phyloP scores from a whole-genome alignment of 2,113 vertebrate species.

The Pardalotus punctatus region DNA sequence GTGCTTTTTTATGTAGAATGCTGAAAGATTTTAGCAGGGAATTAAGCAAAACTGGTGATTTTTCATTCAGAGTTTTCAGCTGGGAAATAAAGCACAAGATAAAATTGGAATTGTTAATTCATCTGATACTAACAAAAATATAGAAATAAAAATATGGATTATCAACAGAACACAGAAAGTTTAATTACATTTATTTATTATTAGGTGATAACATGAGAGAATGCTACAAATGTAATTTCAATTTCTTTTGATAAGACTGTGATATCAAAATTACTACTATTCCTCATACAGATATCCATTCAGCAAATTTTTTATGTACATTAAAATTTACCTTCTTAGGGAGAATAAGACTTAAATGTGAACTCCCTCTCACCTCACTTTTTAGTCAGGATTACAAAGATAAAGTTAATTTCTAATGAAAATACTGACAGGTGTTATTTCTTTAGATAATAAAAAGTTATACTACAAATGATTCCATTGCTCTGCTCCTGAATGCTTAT shows the following conservation, averaged over 20 bases:
- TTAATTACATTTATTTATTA: background rate
- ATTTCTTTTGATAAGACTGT: background rate
- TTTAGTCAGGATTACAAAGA: background rate
- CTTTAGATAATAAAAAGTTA: background rate
- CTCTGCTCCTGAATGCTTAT: background rate
- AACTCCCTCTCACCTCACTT: rapidly evolving
- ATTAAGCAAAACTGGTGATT: background rate
- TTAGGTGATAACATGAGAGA: background rate
- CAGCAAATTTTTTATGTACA: background rate
- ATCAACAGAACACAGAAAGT: background rate
- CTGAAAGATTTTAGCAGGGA: background rate
- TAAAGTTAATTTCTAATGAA: background rate
- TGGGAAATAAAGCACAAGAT: background rate
- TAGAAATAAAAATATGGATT: background rate
- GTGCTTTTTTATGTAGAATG: background rate
- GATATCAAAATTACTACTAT: background rate
- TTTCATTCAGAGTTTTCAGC: background rate
- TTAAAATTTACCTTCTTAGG: background rate
- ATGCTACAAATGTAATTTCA: background rate
- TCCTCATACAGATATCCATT: background rate
- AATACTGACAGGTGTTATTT: background rate
- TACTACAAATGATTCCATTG: background rate
- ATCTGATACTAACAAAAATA: background rate
- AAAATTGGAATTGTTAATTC: background rate
- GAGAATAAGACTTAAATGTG: background rate